Conservation (phyloP, 2,888 invertebrate species). For the Oegoconia quadripuncta region DNA sequence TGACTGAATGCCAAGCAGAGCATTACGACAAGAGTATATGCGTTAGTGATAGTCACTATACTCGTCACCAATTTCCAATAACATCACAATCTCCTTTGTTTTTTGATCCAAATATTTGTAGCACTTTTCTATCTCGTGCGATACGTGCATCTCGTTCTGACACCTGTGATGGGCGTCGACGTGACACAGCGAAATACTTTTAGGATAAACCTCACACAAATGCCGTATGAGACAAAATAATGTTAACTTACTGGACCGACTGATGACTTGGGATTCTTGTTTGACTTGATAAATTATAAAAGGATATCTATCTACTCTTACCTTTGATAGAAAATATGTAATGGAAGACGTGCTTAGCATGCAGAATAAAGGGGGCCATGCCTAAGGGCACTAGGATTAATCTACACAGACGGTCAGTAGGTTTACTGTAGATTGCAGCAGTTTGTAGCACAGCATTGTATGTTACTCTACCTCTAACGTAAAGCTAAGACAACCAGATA, state of each 20-base stretch:
- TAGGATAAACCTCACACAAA: constrained; percentile 64
- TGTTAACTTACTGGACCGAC: background rate
- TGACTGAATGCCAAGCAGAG: too few species aligned
- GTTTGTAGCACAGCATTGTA: constrained; percentile 69
- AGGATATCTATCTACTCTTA: constrained; percentile 18
- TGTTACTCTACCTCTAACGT: constrained; percentile 28
- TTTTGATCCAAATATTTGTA: too few species aligned
- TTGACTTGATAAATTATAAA: constrained; percentile 4
- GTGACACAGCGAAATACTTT: too few species aligned
- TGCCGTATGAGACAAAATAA: constrained; percentile 38
- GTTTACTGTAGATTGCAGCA: constrained; percentile 25
- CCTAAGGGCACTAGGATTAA: constrained; percentile 33
- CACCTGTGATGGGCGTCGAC: too few species aligned
- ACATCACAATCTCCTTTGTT: too few species aligned
- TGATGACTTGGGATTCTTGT: background rate
- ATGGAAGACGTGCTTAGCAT: constrained; percentile 34
- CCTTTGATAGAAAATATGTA: constrained; percentile 19
- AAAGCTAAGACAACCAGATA: constrained; percentile 10
- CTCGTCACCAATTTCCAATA: too few species aligned
- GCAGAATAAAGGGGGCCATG: constrained; percentile 35
- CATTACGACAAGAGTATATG: too few species aligned
- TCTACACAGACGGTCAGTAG: constrained; percentile 34
- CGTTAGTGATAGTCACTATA: too few species aligned
- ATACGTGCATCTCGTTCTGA: too few species aligned
- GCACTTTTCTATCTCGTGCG: too few species aligned